Evolutionary conservation across 2,888 invertebrate genomes (phyloP).

Genomic region (Chrysotoxum bicinctum): DNA sequence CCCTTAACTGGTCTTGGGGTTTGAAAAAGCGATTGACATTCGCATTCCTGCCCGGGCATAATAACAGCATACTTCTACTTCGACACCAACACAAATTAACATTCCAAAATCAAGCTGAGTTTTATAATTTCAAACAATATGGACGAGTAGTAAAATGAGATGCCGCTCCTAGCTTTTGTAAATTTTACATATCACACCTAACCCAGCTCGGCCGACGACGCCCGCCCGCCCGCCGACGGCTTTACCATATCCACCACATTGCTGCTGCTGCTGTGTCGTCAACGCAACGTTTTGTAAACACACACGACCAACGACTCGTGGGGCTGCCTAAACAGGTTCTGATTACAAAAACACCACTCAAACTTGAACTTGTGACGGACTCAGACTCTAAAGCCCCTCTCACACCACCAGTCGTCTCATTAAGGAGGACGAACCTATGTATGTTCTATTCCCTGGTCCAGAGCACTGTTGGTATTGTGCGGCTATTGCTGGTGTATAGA

Average conservation of each 20-base stretch:
- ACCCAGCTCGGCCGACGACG: conserved; percentile 8
- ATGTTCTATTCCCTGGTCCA: background rate
- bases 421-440: conserved; percentile 53
- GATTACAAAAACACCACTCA: conserved; percentile 61
- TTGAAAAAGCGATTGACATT: conserved; percentile 43
- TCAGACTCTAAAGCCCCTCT: background rate
- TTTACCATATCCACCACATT: background rate
- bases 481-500: conserved; percentile 15
- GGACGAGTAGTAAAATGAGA: background rate
- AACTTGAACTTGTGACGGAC: conserved; percentile 63
- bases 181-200: conserved; percentile 42
- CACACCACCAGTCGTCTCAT: conserved; percentile 16
- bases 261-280: background rate
- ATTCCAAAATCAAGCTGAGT: conserved; percentile 47
- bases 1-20: conserved; percentile 10
- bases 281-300: conserved; percentile 24
- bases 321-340: conserved; percentile 62
- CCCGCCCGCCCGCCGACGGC: background rate
- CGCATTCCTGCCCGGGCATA: conserved; percentile 40
- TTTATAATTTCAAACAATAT: conserved; percentile 42
- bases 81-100: conserved; percentile 37
- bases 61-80: background rate
- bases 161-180: conserved; percentile 59
- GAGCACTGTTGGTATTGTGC: conserved; percentile 19
- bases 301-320: conserved; percentile 14